A percentile compares a stretch with the other conserved stretches of the same genome.
Evolutionary conservation across 2,113 vertebrate species (phyloP).

Genomic region (Pterocles burchelli): DNA sequence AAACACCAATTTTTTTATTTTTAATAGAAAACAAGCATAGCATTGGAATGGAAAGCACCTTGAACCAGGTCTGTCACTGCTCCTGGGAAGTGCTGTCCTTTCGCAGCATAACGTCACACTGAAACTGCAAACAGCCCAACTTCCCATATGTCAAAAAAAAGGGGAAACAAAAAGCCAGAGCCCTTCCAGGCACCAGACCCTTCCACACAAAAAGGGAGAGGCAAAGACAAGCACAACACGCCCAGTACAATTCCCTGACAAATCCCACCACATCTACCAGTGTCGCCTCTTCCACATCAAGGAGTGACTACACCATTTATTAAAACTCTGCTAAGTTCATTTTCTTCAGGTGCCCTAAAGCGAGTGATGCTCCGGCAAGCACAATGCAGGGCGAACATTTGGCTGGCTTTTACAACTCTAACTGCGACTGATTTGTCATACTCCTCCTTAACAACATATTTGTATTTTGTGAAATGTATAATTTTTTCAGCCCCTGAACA

Average conservation of each 20-base stretch:
- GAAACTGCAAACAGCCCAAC: neutral
- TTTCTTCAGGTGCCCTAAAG: conserved; percentile 32
- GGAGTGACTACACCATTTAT: neutral
- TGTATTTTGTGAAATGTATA: conserved; percentile 81
- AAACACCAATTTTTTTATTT: neutral
- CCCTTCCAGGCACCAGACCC: neutral
- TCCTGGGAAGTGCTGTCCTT: neutral
- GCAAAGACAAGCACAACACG: neutral
- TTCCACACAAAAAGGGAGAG: neutral
- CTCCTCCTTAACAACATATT: conserved; percentile 79
- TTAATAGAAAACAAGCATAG: neutral
- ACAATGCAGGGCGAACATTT: conserved; percentile 16
- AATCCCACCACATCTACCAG: neutral
- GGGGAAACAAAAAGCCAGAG: neutral
- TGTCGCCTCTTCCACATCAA: neutral
- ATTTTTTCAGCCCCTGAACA: conserved; percentile 84
- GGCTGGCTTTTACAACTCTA: conserved; percentile 56
- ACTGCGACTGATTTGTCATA: conserved; percentile 71
- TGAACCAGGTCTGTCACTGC: rapidly evolving
- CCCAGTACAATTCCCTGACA: neutral
- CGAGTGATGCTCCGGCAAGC: conserved; percentile 12
- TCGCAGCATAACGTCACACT: neutral
- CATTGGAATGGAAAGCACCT: neutral
- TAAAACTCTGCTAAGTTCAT: conserved; percentile 60
- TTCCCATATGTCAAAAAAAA: neutral